Evolutionary conservation across 2,888 invertebrate species (phyloP).

Genomic region (Amphipyra berbera): DNA sequence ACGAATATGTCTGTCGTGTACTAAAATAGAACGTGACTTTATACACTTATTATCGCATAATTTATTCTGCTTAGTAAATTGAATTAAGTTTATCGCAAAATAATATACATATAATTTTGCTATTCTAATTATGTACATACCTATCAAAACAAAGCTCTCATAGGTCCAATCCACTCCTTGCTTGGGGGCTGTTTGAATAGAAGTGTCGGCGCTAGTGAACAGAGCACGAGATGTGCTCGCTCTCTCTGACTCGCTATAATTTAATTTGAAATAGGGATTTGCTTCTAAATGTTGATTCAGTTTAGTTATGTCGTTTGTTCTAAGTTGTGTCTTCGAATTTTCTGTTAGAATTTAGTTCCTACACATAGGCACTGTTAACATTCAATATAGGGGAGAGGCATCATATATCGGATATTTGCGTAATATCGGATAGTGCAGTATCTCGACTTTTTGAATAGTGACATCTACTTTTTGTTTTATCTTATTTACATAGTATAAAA

Average conservation of each 20-base stretch:
- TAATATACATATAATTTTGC: constrained; percentile 25
- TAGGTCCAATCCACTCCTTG: constrained; percentile 30
- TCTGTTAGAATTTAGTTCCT: not conserved
- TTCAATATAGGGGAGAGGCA: not conserved
- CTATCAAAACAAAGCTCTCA: constrained; percentile 45
- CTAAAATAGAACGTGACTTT: not conserved
- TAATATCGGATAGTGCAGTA: too few relatives aligned
- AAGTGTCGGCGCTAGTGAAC: constrained; percentile 49
- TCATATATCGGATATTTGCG: too few relatives aligned
- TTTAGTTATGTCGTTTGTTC: constrained; percentile 49
- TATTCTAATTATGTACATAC: constrained; percentile 31
- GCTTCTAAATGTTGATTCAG: constrained; percentile 53
- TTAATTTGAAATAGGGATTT: constrained; percentile 57
- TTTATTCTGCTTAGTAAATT: constrained; percentile 10
- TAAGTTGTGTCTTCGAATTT: constrained; percentile 31
- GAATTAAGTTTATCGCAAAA: constrained; percentile 25
- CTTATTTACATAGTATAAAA: too few relatives aligned
- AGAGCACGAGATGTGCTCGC: constrained; percentile 40
- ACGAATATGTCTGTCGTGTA: not conserved
- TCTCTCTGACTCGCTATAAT: constrained; percentile 51
- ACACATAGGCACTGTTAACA: not conserved
- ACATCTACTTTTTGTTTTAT: too few relatives aligned
- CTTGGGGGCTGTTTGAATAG: constrained; percentile 52
- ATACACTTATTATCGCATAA: constrained; percentile 7
- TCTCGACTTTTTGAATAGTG: too few relatives aligned